These are phyloP conservation scores for Argopecten irradians DNA, from an alignment of 1,140 invertebrate genomes.

Conservation along the genomic window DNA sequence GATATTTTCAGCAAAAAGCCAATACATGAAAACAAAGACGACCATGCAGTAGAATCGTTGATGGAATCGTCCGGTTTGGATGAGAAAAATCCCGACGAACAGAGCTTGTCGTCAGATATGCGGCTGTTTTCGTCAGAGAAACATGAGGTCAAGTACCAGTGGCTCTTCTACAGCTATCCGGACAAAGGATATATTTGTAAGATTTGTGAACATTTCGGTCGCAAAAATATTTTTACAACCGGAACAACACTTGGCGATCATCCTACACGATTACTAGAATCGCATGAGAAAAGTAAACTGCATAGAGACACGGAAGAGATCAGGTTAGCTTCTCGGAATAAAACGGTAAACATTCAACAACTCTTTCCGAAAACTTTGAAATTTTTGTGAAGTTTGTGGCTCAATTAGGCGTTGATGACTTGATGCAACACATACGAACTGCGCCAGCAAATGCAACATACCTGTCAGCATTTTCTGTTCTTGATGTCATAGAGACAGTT, in stretches of 20 bases:
- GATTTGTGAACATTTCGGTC: constrained; percentile 37
- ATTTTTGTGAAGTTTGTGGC: constrained; percentile 32
- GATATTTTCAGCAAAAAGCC: too few relatives aligned
- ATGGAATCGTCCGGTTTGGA: too few relatives aligned
- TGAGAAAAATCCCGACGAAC: too few relatives aligned
- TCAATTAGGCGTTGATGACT: constrained; percentile 8
- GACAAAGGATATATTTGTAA: constrained; percentile 40
- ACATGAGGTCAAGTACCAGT: background rate
- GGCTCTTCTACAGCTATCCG: constrained; percentile 28
- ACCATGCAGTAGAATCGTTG: too few relatives aligned
- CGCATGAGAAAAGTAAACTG: constrained; percentile 38
- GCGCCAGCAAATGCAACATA: background rate
- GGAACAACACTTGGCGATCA: constrained; percentile 39
- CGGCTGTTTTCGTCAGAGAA: background rate
- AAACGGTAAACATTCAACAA: constrained; percentile 27
- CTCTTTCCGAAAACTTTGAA: constrained; percentile 31
- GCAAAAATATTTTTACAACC: background rate
- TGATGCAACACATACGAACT: background rate
- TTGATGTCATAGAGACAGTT: background rate
- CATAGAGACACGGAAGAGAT: constrained; percentile 35
- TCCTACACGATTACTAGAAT: constrained; percentile 38
- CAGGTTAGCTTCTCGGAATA: background rate
- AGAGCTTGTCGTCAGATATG: too few relatives aligned
- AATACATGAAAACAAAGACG: too few relatives aligned
- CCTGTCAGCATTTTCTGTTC: background rate